These are phyloP conservation scores for Neolamprologus hecqui DNA, from an alignment of 2,113 vertebrate genomes.

Conservation along the genomic window DNA sequence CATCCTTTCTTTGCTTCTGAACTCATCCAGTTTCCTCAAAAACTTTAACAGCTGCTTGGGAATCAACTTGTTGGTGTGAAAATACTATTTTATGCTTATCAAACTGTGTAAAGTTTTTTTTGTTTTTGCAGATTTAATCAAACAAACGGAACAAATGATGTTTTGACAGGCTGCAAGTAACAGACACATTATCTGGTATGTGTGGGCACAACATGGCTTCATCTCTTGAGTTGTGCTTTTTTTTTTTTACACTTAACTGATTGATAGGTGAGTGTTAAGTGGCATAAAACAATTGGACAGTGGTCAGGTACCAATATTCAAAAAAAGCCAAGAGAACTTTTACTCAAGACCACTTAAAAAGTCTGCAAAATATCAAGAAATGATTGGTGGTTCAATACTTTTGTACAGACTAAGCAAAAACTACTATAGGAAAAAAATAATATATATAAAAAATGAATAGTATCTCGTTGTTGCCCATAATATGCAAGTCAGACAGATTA, in stretches of 20 bases:
- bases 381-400: neutral
- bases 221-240: neutral
- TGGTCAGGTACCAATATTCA: neutral
- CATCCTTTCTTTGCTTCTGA: neutral
- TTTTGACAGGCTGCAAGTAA: neutral
- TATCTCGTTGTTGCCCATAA: neutral
- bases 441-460: neutral
- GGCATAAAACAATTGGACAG: neutral
- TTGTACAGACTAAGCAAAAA: neutral
- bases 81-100: neutral
- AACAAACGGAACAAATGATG: neutral
- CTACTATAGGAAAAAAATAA: neutral
- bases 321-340: neutral
- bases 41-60: neutral
- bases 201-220: neutral
- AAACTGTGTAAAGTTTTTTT: neutral
- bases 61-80: neutral
- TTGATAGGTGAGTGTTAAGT: neutral
- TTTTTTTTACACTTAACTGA: neutral
- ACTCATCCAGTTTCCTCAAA: neutral
- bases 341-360: neutral
- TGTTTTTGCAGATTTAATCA: neutral
- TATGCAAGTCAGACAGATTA: neutral
- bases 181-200: neutral
- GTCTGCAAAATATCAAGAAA: neutral